These are phyloP conservation scores for Tryphoninae sp. DNA, from an alignment of 2,888 invertebrate species.

Conservation along the genomic window DNA sequence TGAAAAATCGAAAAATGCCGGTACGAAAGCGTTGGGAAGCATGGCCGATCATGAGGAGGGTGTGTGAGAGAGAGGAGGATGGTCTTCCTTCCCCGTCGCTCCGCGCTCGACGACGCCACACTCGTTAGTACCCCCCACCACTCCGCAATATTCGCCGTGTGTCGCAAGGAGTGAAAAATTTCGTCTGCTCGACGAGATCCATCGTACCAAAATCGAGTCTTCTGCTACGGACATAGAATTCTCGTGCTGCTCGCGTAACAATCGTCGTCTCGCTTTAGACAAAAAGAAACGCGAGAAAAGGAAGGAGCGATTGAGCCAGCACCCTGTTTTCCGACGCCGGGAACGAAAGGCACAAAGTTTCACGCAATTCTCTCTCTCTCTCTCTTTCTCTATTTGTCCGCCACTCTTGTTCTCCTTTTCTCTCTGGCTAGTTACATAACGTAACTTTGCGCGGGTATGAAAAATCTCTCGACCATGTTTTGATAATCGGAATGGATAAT, in stretches of 20 bases:
- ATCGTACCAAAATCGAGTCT: constrained; percentile 47
- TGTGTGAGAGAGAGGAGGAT: background rate
- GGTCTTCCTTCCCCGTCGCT: background rate
- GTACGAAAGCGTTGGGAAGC: background rate
- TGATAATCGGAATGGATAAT: background rate
- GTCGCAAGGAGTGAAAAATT: constrained; percentile 57
- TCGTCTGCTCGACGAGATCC: constrained; percentile 68
- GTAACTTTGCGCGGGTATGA: constrained; percentile 10
- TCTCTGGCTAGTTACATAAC: constrained; percentile 18
- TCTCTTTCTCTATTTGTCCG: constrained; percentile 4
- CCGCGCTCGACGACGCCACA: background rate
- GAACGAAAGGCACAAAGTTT: constrained; percentile 65
- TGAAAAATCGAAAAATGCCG: constrained; percentile 1
- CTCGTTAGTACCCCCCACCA: background rate
- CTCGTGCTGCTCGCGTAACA: background rate
- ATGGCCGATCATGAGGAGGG: background rate
- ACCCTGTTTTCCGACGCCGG: constrained; percentile 33
- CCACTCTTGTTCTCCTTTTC: constrained; percentile 57
- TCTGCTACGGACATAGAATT: constrained; percentile 48
- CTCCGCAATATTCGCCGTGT: background rate
- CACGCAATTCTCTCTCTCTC: constrained; percentile 68
- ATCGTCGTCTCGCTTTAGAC: background rate
- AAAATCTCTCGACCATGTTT: constrained; percentile 8
- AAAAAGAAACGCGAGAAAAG: background rate
- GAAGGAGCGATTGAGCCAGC: constrained; percentile 26